Evolutionary conservation across 2,888 invertebrate species (phyloP).

Genomic region (Yponomeuta malinellus): DNA sequence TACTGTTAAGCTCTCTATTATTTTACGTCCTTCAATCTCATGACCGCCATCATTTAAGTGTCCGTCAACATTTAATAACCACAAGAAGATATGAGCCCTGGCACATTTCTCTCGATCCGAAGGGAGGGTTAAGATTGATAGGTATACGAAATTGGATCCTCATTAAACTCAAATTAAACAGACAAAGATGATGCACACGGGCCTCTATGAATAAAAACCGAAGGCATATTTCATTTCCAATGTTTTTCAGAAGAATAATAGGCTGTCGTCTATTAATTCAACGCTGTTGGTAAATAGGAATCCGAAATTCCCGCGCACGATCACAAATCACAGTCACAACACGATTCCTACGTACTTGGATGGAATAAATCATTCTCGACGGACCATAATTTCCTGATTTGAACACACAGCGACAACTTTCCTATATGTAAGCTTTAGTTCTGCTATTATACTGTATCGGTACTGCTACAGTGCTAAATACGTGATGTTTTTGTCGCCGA

Average conservation of each 20-base stretch:
- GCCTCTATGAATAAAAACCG: not conserved
- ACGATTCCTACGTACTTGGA: conserved; percentile 32
- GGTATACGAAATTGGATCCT: conserved; percentile 2
- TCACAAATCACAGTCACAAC: conserved; percentile 25
- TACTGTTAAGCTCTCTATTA: no score
- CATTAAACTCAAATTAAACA: not conserved
- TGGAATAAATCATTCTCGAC: conserved; percentile 32
- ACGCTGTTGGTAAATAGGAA: conserved; percentile 47
- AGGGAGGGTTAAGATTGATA: conserved; percentile 1
- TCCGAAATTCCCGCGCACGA: conserved; percentile 47
- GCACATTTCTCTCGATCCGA: not conserved
- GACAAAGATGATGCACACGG: not conserved
- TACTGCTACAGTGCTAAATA: no score
- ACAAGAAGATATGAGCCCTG: not conserved
- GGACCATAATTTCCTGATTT: conserved; percentile 4
- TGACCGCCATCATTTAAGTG: not conserved
- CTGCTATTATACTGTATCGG: not conserved
- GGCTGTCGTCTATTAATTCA: conserved; percentile 4
- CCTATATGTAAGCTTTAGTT: not conserved
- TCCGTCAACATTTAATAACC: not conserved
- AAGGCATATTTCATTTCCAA: not conserved
- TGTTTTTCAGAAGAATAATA: not conserved
- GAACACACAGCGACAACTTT: not conserved
- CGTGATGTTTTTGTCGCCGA: no score
- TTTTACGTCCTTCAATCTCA: not conserved